A percentile compares a stretch with the other conserved stretches of the same genome.
Evolutionary conservation across 2,888 invertebrate species (phyloP).

Genomic region (Coecobrya sp.): DNA sequence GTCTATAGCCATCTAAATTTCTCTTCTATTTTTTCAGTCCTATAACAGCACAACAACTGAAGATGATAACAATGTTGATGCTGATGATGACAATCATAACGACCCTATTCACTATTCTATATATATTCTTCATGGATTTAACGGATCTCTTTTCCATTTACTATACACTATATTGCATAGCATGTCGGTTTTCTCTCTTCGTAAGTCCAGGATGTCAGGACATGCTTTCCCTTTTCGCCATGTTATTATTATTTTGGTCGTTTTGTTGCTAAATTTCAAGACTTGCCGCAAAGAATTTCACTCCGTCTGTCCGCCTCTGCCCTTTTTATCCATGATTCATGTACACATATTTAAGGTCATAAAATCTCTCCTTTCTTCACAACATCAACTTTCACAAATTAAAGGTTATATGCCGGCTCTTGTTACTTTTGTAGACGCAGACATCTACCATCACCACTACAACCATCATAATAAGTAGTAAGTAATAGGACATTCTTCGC

Average conservation of each 20-base stretch:
- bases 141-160: constrained; percentile 68
- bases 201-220: constrained; percentile 21
- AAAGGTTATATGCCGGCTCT: constrained; percentile 32
- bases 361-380: constrained; percentile 20
- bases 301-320: constrained; percentile 36
- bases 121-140: constrained; percentile 52
- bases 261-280: constrained; percentile 63
- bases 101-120: constrained; percentile 59
- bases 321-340: constrained; percentile 41
- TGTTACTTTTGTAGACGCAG: neutral
- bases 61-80: constrained; percentile 43
- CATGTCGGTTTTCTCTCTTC: neutral
- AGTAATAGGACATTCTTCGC: constrained; percentile 13
- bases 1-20: constrained; percentile 31
- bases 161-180: neutral
- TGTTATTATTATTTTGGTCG: constrained; percentile 46
- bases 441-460: neutral
- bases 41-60: constrained; percentile 42
- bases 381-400: constrained; percentile 44
- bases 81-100: constrained; percentile 67
- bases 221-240: constrained; percentile 48
- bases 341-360: constrained; percentile 29
- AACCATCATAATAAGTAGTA: neutral
- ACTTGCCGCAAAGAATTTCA: constrained; percentile 52
- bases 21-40: constrained; percentile 50